Evolutionary conservation across 2,888 invertebrate genomes (phyloP), one percentile per base, ranked within the genome.

Genomic region (Volucella zonaria): DNA sequence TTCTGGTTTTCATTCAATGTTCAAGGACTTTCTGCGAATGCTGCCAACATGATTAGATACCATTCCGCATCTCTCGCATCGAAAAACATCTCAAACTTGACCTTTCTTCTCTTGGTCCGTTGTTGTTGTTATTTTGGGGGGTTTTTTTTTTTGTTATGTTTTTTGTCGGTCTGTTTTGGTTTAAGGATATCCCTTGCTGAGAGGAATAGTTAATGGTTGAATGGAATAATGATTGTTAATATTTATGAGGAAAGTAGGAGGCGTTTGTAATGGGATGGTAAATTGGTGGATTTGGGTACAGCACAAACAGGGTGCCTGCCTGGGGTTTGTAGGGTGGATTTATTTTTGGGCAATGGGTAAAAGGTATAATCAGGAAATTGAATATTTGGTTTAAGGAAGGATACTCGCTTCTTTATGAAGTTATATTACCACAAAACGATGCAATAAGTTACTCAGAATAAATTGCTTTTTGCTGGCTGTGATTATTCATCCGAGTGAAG

Each of bases 321-420:
- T 14, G 11, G 3, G 31, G 18, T 31, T 9, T 40, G 15, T 8
- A 23, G 43, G 4, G 59, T 40, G 11, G 31, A 43, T 40, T 58
- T 45, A 40, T 6, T 6, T 68, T 58, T 18, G 71, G 59, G 23
- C 31, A 67, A 67, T 67, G 31, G 31, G 64, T 54, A 74, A 74
- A 74, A 80, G 74, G 74, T 78, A 73, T 74, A 74, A 80, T 74
- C 80, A 67, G 74, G 80, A 80, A 74, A 80, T 80, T 80, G 80
- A 80, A 74, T 80, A 74, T 80, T 80, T 80, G 52, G 74, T 80
- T 68, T 54, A 62, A 54, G 74, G 74, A 74, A 74, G 62, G 61
- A 54, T 73, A 64, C 59, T 66, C 58, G 43, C 58, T 67, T 40
- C 45, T 67, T 68, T 70, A 62, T 54, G 61, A 40, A 49, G 40